A percentile compares a stretch with the other conserved stretches of the same genome.
phyloP scores from a whole-genome alignment of 2,888 invertebrate genomes.

The Drosophila affinis region DNA sequence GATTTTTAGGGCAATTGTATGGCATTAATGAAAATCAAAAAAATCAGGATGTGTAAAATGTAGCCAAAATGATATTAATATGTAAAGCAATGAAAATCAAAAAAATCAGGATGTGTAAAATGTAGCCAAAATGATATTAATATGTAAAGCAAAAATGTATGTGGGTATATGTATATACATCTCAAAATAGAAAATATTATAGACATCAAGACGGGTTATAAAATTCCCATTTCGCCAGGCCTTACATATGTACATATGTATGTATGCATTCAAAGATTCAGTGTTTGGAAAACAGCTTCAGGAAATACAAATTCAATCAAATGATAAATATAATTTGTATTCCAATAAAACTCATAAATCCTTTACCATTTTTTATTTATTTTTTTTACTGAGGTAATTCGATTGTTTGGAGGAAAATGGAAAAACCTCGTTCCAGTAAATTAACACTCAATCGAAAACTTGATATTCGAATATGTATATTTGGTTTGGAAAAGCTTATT shows the following conservation, averaged over 20 bases:
- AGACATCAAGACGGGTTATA: conserved; percentile 22
- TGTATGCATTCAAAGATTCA: conserved; percentile 7
- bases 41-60: conserved; percentile 23
- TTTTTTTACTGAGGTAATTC: not conserved
- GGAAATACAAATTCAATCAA: not conserved
- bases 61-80: conserved; percentile 41
- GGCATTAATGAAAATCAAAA: conserved; percentile 33
- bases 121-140: conserved; percentile 39
- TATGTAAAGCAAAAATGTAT: conserved; percentile 35
- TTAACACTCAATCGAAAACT: too few species aligned
- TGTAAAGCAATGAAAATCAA: conserved; percentile 38
- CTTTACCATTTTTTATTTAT: not conserved
- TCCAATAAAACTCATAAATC: not conserved
- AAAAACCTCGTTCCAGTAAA: too few species aligned
- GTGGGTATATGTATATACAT: conserved; percentile 30
- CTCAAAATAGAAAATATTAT: conserved; percentile 39
- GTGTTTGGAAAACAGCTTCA: not conserved
- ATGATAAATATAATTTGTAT: not conserved
- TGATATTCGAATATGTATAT: too few species aligned
- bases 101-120: conserved; percentile 22
- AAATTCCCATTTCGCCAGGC: conserved; percentile 2
- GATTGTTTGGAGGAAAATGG: not conserved
- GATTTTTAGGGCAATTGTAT: conserved; percentile 46
- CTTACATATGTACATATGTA: conserved; percentile 4
- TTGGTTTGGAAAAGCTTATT: too few species aligned